phyloP scores from a whole-genome alignment of 2,888 invertebrate genomes.

The Rotaria sp. region DNA sequence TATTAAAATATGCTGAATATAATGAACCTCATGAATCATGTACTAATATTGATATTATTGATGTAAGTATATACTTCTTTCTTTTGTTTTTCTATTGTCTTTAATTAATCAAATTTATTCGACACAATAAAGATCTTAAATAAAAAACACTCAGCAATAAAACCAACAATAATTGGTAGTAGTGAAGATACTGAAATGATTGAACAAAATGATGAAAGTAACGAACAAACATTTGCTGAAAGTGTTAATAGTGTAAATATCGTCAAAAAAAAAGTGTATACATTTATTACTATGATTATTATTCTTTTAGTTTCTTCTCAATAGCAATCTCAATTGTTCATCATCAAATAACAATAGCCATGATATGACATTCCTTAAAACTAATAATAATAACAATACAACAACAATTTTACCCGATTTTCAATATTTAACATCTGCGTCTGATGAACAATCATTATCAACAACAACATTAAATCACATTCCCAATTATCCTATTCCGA shows the following conservation, averaged over 20 bases:
- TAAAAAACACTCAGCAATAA: neutral
- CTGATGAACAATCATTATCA: neutral
- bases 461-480: neutral
- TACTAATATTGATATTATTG: slow-evolving; percentile 98
- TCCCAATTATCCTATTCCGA: slow-evolving; percentile 7
- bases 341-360: neutral
- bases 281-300: neutral
- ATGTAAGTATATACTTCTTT: slow-evolving; percentile 63
- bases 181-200: neutral
- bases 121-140: neutral
- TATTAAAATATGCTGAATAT: slow-evolving; percentile 98
- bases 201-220: neutral
- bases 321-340: neutral
- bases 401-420: neutral
- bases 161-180: neutral
- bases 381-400: neutral
- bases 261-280: too few relatives aligned
- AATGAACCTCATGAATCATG: slow-evolving; percentile 99
- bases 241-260: neutral
- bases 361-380: neutral
- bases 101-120: neutral
- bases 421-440: neutral
- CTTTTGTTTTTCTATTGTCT: neutral
- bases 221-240: neutral
- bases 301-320: neutral